These are phyloP conservation scores for Hapalemur alaotrensis DNA, from an alignment of 2,797 vertebrate species.

Conservation along the genomic window DNA sequence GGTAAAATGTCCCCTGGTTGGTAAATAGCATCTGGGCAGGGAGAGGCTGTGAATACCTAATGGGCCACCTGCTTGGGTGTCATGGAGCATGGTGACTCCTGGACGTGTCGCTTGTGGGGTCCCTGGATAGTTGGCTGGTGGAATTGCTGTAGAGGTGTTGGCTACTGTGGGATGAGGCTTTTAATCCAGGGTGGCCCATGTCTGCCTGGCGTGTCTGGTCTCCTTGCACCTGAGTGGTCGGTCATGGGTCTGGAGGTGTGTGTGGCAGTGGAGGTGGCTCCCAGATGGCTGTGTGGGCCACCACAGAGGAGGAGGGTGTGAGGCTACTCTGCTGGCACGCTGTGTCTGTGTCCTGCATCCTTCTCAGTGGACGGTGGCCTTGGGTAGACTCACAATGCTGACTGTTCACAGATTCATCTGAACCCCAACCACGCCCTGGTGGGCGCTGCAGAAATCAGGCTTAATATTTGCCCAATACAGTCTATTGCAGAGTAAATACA, in stretches of 20 bases:
- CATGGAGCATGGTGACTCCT: too few species aligned
- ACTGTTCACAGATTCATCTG: too few species aligned
- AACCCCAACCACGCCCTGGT: not conserved
- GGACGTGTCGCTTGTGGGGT: not conserved
- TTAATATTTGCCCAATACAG: accelerated
- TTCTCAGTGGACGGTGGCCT: accelerated
- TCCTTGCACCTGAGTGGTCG: not conserved
- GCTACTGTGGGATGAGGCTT: not conserved
- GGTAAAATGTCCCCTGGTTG: not conserved
- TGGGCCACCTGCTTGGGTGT: not conserved
- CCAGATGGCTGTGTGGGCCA: not conserved
- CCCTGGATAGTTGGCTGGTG: accelerated
- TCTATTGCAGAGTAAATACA: not conserved
- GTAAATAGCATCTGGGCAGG: not conserved
- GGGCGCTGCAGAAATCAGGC: not conserved
- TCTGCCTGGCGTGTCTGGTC: not conserved
- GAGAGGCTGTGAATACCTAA: not conserved
- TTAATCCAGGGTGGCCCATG: not conserved
- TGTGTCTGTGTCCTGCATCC: not conserved
- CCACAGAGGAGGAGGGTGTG: not conserved
- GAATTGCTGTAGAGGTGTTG: not conserved
- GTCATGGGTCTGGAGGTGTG: not conserved
- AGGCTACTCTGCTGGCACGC: not conserved
- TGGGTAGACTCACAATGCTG: not conserved
- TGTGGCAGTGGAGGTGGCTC: not conserved